phyloP scores from a whole-genome alignment of 2,888 invertebrate species.

The Xanthia icteritia region DNA sequence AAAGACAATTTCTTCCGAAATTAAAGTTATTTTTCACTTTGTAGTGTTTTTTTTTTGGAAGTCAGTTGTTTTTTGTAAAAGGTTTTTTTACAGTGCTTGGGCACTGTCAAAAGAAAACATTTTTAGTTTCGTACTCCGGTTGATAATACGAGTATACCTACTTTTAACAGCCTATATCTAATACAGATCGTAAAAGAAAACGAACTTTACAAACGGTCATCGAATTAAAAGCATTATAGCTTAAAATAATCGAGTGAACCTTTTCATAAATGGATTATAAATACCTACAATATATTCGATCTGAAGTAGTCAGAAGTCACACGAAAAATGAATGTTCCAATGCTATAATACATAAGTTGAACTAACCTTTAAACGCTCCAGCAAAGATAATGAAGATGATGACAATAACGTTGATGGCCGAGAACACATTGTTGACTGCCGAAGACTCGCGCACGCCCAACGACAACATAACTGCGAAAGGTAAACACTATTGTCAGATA shows the following conservation, averaged over 20 bases:
- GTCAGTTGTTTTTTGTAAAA: too few species aligned
- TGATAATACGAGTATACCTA: too few species aligned
- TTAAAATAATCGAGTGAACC: not conserved
- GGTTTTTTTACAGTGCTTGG: not conserved
- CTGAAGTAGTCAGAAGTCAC: not conserved
- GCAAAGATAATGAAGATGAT: slow-evolving; percentile 93
- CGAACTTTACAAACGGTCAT: not conserved
- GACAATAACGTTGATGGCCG: slow-evolving; percentile 93
- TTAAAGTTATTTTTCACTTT: too few species aligned
- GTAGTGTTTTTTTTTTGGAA: too few species aligned
- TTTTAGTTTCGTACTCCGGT: not conserved
- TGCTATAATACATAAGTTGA: not conserved
- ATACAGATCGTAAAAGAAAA: not conserved
- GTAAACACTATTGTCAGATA: slow-evolving; percentile 52
- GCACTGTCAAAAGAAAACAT: not conserved
- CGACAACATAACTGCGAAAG: slow-evolving; percentile 91
- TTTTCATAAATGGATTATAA: not conserved
- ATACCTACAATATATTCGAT: not conserved
- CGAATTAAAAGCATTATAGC: not conserved
- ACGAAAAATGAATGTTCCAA: not conserved
- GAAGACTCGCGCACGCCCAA: slow-evolving; percentile 95
- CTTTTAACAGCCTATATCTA: too few species aligned
- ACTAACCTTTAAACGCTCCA: slow-evolving; percentile 92
- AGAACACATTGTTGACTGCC: slow-evolving; percentile 94
- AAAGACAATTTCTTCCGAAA: too few species aligned